phyloP scores from a whole-genome alignment of 2,113 vertebrate species.

The Lamprotornis superbus region DNA sequence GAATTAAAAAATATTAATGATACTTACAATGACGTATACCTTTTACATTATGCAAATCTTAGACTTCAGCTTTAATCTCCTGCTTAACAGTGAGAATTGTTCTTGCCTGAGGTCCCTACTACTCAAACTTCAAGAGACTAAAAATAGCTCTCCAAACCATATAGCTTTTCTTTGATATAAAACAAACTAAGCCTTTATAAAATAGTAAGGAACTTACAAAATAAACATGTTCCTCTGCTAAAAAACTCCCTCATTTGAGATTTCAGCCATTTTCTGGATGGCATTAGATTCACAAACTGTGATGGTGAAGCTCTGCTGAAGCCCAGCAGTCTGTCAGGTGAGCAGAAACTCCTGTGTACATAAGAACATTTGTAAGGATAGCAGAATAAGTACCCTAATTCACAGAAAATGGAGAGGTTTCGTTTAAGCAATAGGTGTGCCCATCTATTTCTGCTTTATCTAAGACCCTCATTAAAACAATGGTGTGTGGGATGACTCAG shows the following conservation, averaged over 20 bases:
- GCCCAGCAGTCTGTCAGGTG: background rate
- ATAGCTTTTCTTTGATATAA: constrained; percentile 30
- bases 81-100: constrained; percentile 58
- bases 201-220: background rate
- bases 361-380: background rate
- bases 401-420: background rate
- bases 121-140: constrained; percentile 53
- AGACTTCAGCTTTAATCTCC: constrained; percentile 58
- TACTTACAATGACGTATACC: constrained; percentile 43
- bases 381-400: background rate
- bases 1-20: constrained; percentile 60
- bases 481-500: background rate
- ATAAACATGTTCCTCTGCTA: background rate
- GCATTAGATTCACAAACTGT: background rate
- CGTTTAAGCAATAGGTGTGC: background rate
- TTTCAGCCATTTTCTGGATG: background rate
- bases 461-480: background rate
- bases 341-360: background rate
- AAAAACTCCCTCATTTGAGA: background rate
- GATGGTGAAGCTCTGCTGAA: background rate
- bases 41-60: constrained; percentile 63
- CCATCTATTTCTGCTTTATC: background rate
- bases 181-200: background rate
- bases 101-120: constrained; percentile 60
- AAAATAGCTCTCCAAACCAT: constrained; percentile 48